Conservation (phyloP, 2,113 vertebrate species). For the Ancistrus triradiatus region DNA sequence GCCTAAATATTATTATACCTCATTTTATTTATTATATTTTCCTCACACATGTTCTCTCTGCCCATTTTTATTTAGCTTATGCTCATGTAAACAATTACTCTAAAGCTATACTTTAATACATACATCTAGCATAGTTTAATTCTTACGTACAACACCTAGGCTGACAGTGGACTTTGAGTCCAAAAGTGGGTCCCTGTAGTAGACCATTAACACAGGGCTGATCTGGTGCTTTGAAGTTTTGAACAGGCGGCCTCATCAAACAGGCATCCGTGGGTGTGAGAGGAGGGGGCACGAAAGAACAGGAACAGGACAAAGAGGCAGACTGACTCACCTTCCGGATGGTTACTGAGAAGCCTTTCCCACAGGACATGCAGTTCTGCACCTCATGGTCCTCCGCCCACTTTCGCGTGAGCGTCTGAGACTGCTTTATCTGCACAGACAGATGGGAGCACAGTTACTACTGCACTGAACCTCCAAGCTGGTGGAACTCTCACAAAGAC, state of each 20-base stretch:
- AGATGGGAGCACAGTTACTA: no score
- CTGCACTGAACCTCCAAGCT: no score
- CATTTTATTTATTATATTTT: no score
- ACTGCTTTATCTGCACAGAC: constrained; percentile 87
- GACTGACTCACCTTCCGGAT: constrained; percentile 80
- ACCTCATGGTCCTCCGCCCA: constrained; percentile 97
- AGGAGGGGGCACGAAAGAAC: no score
- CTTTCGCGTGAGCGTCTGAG: constrained; percentile 89
- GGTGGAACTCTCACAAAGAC: no score
- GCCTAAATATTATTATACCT: no score
- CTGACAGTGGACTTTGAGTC: constrained; percentile 9
- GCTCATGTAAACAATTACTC: no score
- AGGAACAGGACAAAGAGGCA: constrained; percentile 32
- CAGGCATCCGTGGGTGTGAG: background rate
- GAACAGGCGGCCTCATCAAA: constrained; percentile 25
- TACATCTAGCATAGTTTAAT: no score
- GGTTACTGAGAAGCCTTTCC: constrained; percentile 89
- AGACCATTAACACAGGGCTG: constrained; percentile 39
- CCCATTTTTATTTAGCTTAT: no score
- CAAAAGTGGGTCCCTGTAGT: constrained; percentile 7
- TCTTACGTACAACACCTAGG: no score
- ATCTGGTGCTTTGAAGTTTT: constrained; percentile 33
- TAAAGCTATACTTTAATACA: no score
- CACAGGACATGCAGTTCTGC: constrained; percentile 96
- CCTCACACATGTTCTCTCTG: no score